Evolutionary conservation across 2,888 invertebrate genomes (phyloP), one percentile per base, ranked within the genome.

Genomic region (Chirona hameri): DNA sequence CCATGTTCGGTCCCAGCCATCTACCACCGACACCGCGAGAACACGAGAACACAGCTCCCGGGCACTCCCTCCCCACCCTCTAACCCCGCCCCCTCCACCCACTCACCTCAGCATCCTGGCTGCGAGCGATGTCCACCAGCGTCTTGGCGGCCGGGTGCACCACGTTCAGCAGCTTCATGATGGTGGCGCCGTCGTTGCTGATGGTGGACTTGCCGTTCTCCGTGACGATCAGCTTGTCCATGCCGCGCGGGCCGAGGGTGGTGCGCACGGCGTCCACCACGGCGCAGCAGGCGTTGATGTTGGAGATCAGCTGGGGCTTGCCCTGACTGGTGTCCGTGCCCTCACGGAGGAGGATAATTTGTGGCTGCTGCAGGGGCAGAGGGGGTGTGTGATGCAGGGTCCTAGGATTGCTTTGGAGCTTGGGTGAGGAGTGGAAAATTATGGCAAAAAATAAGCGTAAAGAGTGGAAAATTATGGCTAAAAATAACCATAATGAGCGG

Each of bases 161-260:
- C 86, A 99, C 94, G 87, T 99, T 98, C 86, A 99, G 88, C n/a
- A 98, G 91, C 89, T 98, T 99, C 92, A 99, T 93, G 84, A 99
- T 99, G 0, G 99, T 99, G 12, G 99, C 99, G 24, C 99, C 99
- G 89, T 99, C 99, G 88, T 99, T 99, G 1, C 99, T 99, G 86
- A 99, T 99, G 4, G 98, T 98, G 0, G 98, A 94, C 88, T 95
- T 96, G 83, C 97, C 97, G 85, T 91, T 91, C 84, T 91, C 91
- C 87, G 96, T 95, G 0, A 99, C 98, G 84, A 99, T 97, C 82
- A 99, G 91, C 88, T 99, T 99, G 89, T 99, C 99, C 98, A 99
- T 97, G 85, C 99, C 99, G 52, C 99, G 92, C 12, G 99, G 99
- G 79, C 99, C 99, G 76, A 99, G 91, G 0, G 99, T 99, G 0